Base-by-base conservation (phyloP, 2,113 vertebrate genomes). In the Centrocercus urophasianus region DNA sequence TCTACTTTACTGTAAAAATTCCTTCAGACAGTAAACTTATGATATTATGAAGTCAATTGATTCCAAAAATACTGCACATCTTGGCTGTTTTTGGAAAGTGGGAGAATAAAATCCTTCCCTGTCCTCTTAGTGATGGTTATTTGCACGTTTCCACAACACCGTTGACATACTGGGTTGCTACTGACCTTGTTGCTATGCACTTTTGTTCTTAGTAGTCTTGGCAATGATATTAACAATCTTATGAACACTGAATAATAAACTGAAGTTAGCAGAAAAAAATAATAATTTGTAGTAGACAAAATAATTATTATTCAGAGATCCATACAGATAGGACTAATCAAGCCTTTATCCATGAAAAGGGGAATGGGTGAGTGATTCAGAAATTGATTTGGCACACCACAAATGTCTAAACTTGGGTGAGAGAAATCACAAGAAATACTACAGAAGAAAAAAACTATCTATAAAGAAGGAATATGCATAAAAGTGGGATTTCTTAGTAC, bases 1-100 rank as follows among this genome's bases (percentile, higher is more conserved):
- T 61, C 66, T 64, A 17, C 63, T 74, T 82, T 89, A 27, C 34
- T 63, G 12, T 40, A 82, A 85, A 66, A 86, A 4, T 80, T 86
- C 15, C 59, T 65, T 8, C 54, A 86, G 32, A 13, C 11, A 50
- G 56, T 69, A 56, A 85, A 70, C 3, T 57, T 56, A 47, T 25
- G 34, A 42, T 61, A 7, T 4, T 61, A 30, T 43, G 43, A 70
- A 90, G 77, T 19, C 43, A 83, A 60, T 60, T 21, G 47, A 57
- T 43, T 63, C 6, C 25, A 74, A 94, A 91, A 89, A 63, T 81
- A 45, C 10, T 24, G 13, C 22, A 82, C 27, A 56, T 74, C 3
- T 71, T 47, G 88, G 38, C 43, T 69, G 0, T 61, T 93, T 81
- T 47, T 81, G 56, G 18, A 27, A 42, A 92, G 1, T 14, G 27